These are phyloP conservation scores for Sicus ferrugineus DNA, from an alignment of 2,888 invertebrate genomes.

Conservation along the genomic window DNA sequence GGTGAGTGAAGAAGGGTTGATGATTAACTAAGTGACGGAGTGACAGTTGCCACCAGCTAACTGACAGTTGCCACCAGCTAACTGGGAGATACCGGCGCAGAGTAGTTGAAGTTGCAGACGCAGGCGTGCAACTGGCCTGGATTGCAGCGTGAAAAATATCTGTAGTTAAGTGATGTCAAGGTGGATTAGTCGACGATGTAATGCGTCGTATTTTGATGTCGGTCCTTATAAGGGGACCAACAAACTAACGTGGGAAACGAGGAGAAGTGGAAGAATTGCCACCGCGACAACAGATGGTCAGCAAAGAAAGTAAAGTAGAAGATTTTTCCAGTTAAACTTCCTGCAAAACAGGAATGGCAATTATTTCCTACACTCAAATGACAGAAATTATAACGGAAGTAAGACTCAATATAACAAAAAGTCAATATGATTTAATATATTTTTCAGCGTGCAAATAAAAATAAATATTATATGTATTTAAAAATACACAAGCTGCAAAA, in stretches of 20 bases:
- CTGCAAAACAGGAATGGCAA: no score
- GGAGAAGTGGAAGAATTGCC: no score
- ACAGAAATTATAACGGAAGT: no score
- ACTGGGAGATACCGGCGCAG: no score
- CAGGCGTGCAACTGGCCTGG: not conserved
- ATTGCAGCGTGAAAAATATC: not conserved
- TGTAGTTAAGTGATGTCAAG: constrained; percentile 10
- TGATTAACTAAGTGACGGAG: no score
- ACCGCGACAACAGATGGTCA: not conserved
- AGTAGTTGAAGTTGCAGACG: not conserved
- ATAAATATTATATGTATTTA: not conserved
- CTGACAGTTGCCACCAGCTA: no score
- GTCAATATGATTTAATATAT: not conserved
- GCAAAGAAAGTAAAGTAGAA: not conserved
- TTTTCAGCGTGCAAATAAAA: no score
- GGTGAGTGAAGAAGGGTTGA: no score
- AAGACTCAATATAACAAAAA: not conserved
- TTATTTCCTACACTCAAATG: no score
- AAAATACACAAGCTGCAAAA: not conserved
- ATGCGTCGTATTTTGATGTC: not conserved
- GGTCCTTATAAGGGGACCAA: not conserved
- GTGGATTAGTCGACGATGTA: not conserved
- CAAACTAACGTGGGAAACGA: no score
- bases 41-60: no score
- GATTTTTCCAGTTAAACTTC: no score